phyloP scores from a whole-genome alignment of 2,888 invertebrate species.

The Leptinotarsa juncta region DNA sequence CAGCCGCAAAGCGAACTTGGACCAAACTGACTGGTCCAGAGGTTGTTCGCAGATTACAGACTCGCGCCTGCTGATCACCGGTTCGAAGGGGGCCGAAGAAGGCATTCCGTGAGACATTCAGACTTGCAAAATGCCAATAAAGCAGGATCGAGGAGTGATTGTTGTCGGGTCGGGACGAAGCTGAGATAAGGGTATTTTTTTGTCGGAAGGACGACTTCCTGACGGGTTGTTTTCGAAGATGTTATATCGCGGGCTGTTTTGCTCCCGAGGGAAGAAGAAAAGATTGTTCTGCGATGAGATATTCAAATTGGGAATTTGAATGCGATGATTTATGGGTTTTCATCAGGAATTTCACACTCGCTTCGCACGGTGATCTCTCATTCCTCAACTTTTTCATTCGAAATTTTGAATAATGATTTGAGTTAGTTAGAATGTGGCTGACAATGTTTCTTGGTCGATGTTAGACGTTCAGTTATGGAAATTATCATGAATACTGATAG shows the following conservation, averaged over 20 bases:
- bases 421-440: too few species aligned
- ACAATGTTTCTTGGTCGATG: too few species aligned
- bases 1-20: slow-evolving; percentile 9
- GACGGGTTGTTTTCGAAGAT: slow-evolving; percentile 12
- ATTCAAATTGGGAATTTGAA: slow-evolving; percentile 2
- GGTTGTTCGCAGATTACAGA: slow-evolving; percentile 23
- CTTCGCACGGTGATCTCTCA: too few species aligned
- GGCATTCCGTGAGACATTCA: slow-evolving; percentile 22
- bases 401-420: too few species aligned
- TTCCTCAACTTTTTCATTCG: too few species aligned
- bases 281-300: neutral
- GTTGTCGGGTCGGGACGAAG: slow-evolving; percentile 7
- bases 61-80: slow-evolving; percentile 32
- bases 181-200: slow-evolving; percentile 18
- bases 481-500: too few species aligned
- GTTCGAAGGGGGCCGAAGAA: slow-evolving; percentile 22
- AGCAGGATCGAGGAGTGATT: slow-evolving; percentile 35
- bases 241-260: neutral
- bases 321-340: neutral
- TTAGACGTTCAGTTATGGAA: too few species aligned
- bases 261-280: neutral
- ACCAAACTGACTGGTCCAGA: slow-evolving; percentile 28
- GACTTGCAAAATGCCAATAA: slow-evolving; percentile 44
- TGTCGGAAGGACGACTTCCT: neutral
- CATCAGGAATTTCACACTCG: neutral